A percentile compares a stretch with the other conserved stretches of the same genome.
phyloP scores from a whole-genome alignment of 2,113 vertebrate genomes.

The Panurus biarmicus region DNA sequence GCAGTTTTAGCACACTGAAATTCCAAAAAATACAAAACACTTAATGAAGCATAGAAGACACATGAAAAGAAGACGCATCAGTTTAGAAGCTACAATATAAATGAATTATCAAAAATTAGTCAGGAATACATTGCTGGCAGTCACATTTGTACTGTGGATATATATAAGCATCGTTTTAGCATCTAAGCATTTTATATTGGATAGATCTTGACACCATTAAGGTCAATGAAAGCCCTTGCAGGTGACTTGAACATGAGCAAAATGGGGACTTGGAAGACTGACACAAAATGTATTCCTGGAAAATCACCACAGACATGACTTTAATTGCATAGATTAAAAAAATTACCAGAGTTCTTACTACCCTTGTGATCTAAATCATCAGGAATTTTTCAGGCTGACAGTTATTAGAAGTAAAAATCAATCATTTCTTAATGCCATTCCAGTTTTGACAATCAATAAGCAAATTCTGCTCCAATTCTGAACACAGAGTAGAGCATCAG shows the following conservation, averaged over 20 bases:
- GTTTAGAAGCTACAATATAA: not conserved
- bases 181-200: not conserved
- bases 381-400: not conserved
- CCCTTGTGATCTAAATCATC: not conserved
- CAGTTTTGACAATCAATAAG: not conserved
- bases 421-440: not conserved
- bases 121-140: not conserved
- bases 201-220: not conserved
- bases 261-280: not conserved
- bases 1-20: not conserved
- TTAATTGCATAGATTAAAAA: not conserved
- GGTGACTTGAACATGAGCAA: not conserved
- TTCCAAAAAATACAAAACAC: rapidly evolving
- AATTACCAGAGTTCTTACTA: not conserved
- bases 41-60: not conserved
- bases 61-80: not conserved
- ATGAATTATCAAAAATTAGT: not conserved
- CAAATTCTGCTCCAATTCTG: not conserved
- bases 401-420: not conserved
- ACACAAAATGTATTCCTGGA: not conserved
- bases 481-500: not conserved
- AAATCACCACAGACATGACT: not conserved
- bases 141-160: not conserved
- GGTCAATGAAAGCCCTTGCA: not conserved
- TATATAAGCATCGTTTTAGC: not conserved